Conservation (phyloP, 2,888 invertebrate species). For the Lingula anatina region DNA sequence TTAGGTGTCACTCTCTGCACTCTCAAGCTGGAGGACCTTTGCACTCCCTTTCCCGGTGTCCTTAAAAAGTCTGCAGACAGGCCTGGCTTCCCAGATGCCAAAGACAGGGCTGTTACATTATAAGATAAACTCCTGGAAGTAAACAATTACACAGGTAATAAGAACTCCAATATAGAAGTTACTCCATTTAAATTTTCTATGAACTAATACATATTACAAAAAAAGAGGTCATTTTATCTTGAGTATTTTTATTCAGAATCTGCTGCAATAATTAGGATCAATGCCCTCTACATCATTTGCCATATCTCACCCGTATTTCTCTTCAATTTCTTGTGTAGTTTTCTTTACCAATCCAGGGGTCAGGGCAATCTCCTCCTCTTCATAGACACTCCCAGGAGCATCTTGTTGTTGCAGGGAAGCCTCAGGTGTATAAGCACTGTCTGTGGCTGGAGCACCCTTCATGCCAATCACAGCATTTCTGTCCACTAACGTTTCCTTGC, state of each 20-base stretch:
- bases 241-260: too few species aligned
- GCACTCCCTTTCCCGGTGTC: conserved; percentile 27
- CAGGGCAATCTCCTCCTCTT: conserved; percentile 63
- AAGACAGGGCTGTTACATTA: too few species aligned
- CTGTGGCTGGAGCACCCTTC: not conserved
- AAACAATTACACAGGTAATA: conserved; percentile 1
- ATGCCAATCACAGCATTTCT: not conserved
- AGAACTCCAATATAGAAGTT: too few species aligned
- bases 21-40: conserved; percentile 40
- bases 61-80: too few species aligned
- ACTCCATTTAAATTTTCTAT: too few species aligned
- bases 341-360: conserved; percentile 66
- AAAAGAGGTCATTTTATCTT: too few species aligned
- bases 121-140: too few species aligned
- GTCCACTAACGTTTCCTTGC: not conserved
- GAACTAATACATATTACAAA: too few species aligned
- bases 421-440: not conserved
- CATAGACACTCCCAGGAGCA: conserved; percentile 47
- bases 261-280: not conserved
- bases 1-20: conserved; percentile 21
- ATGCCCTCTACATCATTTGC: not conserved
- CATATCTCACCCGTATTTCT: conserved; percentile 46
- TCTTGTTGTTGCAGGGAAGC: not conserved
- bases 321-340: conserved; percentile 62
- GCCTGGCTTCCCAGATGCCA: too few species aligned